Percentiles rank a stretch among this genome's conserved stretches.
phyloP scores from a whole-genome alignment of 2,797 vertebrate species.

The Tympanoctomys barrerae region DNA sequence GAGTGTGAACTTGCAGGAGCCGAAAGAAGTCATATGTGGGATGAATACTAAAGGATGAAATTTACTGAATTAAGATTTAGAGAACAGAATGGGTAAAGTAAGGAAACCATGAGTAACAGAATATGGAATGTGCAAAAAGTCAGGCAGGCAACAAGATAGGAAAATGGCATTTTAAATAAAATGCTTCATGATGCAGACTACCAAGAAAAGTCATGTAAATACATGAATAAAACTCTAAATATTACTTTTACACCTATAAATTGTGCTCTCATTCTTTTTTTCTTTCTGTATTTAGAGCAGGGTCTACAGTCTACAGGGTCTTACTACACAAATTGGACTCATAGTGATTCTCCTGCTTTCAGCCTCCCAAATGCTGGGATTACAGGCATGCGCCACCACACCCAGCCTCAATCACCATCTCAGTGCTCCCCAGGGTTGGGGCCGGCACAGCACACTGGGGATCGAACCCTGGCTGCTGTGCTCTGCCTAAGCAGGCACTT shows the following conservation, averaged over 20 bases:
- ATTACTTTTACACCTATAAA: slow-evolving; percentile 32
- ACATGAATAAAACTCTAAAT: not conserved
- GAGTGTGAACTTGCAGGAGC: not conserved
- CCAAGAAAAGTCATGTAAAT: slow-evolving; percentile 39
- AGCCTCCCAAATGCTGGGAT: too few species aligned
- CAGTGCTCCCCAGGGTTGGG: too few species aligned
- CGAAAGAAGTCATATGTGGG: not conserved
- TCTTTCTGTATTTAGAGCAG: too few species aligned
- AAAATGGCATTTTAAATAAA: slow-evolving; percentile 44
- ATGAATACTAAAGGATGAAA: slow-evolving; percentile 40
- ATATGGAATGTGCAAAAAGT: not conserved
- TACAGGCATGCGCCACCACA: too few species aligned
- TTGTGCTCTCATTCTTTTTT: not conserved
- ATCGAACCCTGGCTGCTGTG: too few species aligned
- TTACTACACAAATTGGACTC: too few species aligned
- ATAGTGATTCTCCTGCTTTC: too few species aligned
- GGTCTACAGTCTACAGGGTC: too few species aligned
- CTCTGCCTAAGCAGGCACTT: too few species aligned
- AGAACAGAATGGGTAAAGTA: not conserved
- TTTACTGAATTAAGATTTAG: not conserved
- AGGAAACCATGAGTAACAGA: not conserved
- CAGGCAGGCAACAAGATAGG: not conserved
- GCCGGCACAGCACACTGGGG: too few species aligned
- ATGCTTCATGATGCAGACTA: slow-evolving; percentile 16
- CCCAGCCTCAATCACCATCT: too few species aligned